Base-by-base conservation (phyloP, 2,888 invertebrate genomes). In the Stratiomys singularior region DNA sequence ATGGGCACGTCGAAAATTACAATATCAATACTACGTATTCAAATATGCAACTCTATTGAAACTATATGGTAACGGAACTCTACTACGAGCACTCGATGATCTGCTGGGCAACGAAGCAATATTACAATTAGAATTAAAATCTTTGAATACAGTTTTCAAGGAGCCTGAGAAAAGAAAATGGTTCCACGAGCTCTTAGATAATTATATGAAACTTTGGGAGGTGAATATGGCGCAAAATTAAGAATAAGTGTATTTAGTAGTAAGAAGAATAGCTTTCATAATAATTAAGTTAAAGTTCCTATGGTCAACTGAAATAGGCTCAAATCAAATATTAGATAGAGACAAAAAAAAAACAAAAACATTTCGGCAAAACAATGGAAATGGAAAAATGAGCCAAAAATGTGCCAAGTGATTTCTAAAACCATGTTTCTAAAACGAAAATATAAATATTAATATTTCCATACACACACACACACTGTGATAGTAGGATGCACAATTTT, bases 181-280 rank as follows among this genome's bases (percentile, higher is more conserved):
- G 95, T 96, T 95, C 85, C 92, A 93, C 82, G 95, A 96, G 88
- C 94, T 95, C 78, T 90, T 96, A 85, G 95, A 95, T 88, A 96
- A 96, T 89, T 94, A 94, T 88, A 91, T 95, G 87, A 95, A 95
- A 87, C 88, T 96, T 81, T 96, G 96, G 95, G 96, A 96, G 87
- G 93, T 93, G 83, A 96, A 96, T 87, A 94, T 95, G 91, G 81
- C 79, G 15, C 80, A 80, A 71, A 81, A 79, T 58, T 77, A 27
- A 18, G 27, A 28, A 1, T 37, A 9, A 37, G 27, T 0, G 5
- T 30, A 28, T 66, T 21, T 21, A 15, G 9, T 18, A 66, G 66
- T 27, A 37, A 37, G 5, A n/a, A 30, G 66, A 52, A 15, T 23
- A 60, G 25, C 60, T 60, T 60, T 60, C 60, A 60, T 21, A 60